A percentile compares a stretch with the other conserved stretches of the same genome.
These are phyloP conservation scores for Podargus strigoides DNA, from an alignment of 2,797 vertebrate species.

Conservation along the genomic window DNA sequence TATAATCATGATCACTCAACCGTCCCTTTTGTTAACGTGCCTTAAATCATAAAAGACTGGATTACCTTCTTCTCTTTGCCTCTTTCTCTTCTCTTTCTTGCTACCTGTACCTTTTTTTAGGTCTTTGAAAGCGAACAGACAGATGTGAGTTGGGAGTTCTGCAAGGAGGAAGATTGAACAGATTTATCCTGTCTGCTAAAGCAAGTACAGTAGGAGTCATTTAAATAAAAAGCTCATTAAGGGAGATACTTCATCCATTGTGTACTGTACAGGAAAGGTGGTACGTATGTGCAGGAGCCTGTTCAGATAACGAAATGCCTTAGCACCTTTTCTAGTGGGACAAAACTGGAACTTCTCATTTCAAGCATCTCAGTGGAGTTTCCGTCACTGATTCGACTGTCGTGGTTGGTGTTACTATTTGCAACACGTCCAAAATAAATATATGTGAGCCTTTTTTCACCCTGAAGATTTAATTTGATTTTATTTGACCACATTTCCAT, in stretches of 20 bases:
- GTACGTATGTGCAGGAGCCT: background rate
- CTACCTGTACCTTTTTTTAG: background rate
- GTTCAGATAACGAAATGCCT: background rate
- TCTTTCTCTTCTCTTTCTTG: background rate
- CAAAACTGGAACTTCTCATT: background rate
- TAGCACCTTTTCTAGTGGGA: background rate
- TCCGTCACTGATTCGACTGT: background rate
- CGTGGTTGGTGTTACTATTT: background rate
- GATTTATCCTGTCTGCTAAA: conserved; percentile 1
- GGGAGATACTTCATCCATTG: background rate
- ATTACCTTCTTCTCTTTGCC: background rate
- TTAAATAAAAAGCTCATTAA: background rate
- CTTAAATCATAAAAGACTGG: conserved; percentile 21
- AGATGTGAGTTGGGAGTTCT: background rate
- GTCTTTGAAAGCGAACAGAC: background rate
- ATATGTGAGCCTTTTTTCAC: background rate
- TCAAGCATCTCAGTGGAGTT: background rate
- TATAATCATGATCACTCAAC: conserved; percentile 4
- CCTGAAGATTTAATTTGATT: background rate
- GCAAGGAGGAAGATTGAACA: background rate
- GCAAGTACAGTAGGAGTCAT: background rate
- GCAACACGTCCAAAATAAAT: background rate
- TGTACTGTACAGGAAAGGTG: background rate
- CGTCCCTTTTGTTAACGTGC: conserved; percentile 13
- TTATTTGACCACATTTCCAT: background rate